phyloP scores from a whole-genome alignment of 2,888 invertebrate genomes.

The Hymenopus coronatus region DNA sequence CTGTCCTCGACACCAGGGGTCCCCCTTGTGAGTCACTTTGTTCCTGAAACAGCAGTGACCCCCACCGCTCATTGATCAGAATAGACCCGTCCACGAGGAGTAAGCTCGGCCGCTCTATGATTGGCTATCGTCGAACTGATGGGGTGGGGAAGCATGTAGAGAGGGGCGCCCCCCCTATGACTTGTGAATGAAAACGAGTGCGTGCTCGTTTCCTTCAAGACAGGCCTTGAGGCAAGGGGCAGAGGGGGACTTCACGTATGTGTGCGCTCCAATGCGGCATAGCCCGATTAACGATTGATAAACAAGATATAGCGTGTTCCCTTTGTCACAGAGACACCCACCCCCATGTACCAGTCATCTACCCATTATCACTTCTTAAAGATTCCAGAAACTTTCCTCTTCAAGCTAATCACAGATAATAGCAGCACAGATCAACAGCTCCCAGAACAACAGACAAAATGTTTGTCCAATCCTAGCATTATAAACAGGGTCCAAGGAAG shows the following conservation, averaged over 20 bases:
- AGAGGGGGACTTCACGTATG: not conserved
- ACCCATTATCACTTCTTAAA: too few relatives aligned
- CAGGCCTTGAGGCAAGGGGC: not conserved
- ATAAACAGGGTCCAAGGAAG: too few relatives aligned
- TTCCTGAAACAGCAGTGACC: slow-evolving; percentile 20
- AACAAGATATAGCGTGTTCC: not conserved
- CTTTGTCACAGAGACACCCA: too few relatives aligned
- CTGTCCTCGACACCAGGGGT: not conserved
- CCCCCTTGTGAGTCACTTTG: not conserved
- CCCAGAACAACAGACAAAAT: too few relatives aligned
- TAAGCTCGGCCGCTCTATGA: slow-evolving; percentile 54
- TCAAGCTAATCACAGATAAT: too few relatives aligned
- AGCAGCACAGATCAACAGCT: too few relatives aligned
- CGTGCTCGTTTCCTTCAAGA: slow-evolving; percentile 19
- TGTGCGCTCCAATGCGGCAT: not conserved
- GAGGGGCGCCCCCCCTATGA: slow-evolving; percentile 23
- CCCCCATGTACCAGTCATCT: too few relatives aligned
- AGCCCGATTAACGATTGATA: not conserved
- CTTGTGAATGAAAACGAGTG: slow-evolving; percentile 33
- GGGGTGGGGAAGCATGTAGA: slow-evolving; percentile 10
- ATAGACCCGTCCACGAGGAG: slow-evolving; percentile 58
- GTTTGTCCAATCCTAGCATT: too few relatives aligned
- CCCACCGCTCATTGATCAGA: slow-evolving; percentile 42
- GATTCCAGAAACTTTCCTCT: too few relatives aligned
- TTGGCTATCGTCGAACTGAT: slow-evolving; percentile 48